Evolutionary conservation across 2,797 vertebrate species (phyloP), one percentile per base, ranked within the genome.

Genomic region (Rhynchotus rufescens): DNA sequence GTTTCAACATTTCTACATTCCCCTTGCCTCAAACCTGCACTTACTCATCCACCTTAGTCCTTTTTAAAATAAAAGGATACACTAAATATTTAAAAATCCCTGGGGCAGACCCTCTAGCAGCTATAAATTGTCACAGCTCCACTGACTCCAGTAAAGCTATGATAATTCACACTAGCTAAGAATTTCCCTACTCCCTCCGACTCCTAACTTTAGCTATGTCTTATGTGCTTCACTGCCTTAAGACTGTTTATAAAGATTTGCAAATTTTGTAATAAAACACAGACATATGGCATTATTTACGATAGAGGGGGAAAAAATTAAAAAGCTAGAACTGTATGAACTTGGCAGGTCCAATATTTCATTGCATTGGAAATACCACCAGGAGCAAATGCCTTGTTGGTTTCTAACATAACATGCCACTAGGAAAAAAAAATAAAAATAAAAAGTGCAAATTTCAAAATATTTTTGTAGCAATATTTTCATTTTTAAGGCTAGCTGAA

Each of bases 21-120:
- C 52, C 79, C 79, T 76, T 20, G 69, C 94, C 93, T 94, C 92
- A 32, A 92, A 87, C 92, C 95, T 57, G 77, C 86, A 56, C 84
- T 96, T 91, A 90, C 6, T 64, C 93, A 89, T 73, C n/a, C 3
- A 79, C 69, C 88, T 76, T 62, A 12, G 67, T 67, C 94, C 92
- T 96, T 96, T 94, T 94, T 85, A 93, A 86, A 90, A 86, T 94
- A 95, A 95, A 94, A 95, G 67, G 94, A 90, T 16, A 74, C 74
- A 67, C 93, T 93, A 96, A 95, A 96, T 96, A 95, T 96, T 95
- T 96, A 64, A 96, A 92, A 96, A 84, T 94, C 96, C 95, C 96
- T 10, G 90, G 90, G 93, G 96, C 93, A 93, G 86, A 32, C 80
- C 94, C 93, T 76, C 81, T 4, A 81, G 94, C 90, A 90, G 94